Percentiles rank a stretch among this genome's conserved stretches.
These are phyloP conservation scores for Pitangus sulphuratus DNA, from an alignment of 2,797 vertebrate species.

Conservation along the genomic window DNA sequence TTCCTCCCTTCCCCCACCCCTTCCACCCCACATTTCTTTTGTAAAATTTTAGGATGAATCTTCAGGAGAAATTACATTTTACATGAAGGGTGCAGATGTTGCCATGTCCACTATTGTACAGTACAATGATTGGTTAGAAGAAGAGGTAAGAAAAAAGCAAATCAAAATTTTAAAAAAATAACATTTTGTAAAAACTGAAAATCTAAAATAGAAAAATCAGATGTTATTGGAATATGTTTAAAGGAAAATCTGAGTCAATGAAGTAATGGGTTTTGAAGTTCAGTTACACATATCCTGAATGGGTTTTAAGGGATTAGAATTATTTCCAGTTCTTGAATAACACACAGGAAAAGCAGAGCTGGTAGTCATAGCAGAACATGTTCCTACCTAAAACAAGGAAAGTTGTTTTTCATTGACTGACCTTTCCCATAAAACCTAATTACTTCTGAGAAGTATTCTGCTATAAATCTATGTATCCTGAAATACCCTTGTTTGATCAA, in stretches of 20 bases:
- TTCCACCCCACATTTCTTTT: not conserved
- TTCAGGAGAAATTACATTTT: constrained; percentile 94
- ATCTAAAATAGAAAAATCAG: not conserved
- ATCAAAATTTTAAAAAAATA: not conserved
- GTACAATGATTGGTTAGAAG: constrained; percentile 98
- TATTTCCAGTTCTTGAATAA: not conserved
- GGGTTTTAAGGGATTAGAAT: not conserved
- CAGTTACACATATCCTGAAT: not conserved
- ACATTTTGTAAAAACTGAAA: not conserved
- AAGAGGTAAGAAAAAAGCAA: constrained; percentile 84
- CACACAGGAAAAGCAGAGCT: not conserved
- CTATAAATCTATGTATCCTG: not conserved
- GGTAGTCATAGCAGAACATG: not conserved
- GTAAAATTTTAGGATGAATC: constrained; percentile 86
- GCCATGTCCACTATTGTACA: constrained; percentile 96
- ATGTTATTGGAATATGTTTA: not conserved
- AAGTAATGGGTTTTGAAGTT: not conserved
- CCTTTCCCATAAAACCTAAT: not conserved
- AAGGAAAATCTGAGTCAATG: not conserved
- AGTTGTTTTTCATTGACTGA: constrained; percentile 10
- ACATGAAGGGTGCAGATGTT: constrained; percentile 97
- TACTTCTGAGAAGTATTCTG: constrained; percentile 11
- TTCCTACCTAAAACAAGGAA: not conserved
- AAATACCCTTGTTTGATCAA: not conserved
- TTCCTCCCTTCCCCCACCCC: too few species aligned